Evolutionary conservation across 2,113 vertebrate genomes (phyloP).

Genomic region (Cyprinodon tularosa): DNA sequence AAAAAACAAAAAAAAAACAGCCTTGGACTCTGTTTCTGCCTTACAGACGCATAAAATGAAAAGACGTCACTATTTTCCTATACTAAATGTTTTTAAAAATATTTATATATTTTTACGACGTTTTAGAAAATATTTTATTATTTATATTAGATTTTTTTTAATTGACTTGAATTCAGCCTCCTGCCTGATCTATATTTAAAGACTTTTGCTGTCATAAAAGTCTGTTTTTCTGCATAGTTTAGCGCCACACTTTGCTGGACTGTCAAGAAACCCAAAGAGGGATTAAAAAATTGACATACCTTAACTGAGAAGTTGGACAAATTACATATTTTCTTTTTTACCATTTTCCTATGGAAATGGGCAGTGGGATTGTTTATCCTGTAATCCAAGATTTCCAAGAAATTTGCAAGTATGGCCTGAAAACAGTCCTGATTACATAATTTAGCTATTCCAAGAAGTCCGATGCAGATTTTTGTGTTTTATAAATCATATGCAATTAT

Average conservation of each 20-base stretch:
- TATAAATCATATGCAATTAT: too few species aligned
- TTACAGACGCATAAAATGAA: slow-evolving; percentile 9
- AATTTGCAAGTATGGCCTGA: too few species aligned
- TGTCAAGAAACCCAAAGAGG: slow-evolving; percentile 55
- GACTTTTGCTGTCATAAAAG: slow-evolving; percentile 31
- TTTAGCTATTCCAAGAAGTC: too few species aligned
- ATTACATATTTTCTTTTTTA: slow-evolving; percentile 79
- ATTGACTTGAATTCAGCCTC: slow-evolving; percentile 31
- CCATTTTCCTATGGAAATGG: slow-evolving; percentile 71
- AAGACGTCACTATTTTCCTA: background rate
- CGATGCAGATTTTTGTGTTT: too few species aligned
- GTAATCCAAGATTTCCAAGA: slow-evolving; percentile 45
- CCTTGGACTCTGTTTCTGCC: slow-evolving; percentile 9
- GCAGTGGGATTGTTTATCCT: slow-evolving; percentile 72
- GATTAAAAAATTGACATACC: slow-evolving; percentile 77
- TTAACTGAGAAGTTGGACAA: slow-evolving; percentile 80
- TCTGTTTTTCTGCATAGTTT: slow-evolving; percentile 63
- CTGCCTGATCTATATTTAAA: slow-evolving; percentile 19
- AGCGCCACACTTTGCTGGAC: slow-evolving; percentile 42
- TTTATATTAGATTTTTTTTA: slow-evolving; percentile 34
- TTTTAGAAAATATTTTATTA: slow-evolving; percentile 4
- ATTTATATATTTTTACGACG: background rate
- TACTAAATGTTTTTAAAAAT: background rate
- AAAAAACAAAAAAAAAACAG: background rate
- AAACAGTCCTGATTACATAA: too few species aligned